Percentiles rank a stretch among this genome's conserved stretches.
phyloP scores from a whole-genome alignment of 2,797 vertebrate genomes.

The Eulemur albifrons region DNA sequence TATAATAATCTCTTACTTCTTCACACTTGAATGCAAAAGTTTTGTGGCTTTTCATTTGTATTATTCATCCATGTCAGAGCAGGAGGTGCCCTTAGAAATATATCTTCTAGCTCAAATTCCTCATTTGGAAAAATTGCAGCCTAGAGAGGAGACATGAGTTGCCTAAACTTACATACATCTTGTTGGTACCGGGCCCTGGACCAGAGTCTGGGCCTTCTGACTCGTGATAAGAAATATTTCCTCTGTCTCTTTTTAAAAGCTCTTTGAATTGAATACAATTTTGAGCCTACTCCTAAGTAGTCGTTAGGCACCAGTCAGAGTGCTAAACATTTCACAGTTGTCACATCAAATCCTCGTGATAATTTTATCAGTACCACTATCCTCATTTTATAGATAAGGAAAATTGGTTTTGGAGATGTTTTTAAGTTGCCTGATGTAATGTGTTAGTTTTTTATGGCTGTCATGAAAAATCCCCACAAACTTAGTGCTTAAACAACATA shows the following conservation, averaged over 20 bases:
- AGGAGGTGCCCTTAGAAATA: constrained; percentile 20
- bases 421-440: background rate
- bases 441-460: background rate
- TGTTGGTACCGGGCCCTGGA: background rate
- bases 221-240: background rate
- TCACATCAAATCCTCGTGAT: background rate
- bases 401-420: background rate
- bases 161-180: background rate
- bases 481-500: background rate
- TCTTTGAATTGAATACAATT: background rate
- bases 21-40: background rate
- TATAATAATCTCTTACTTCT: background rate
- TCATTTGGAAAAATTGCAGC: constrained; percentile 1
- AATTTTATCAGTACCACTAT: background rate
- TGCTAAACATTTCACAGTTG: background rate
- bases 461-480: background rate
- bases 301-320: background rate
- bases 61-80: constrained; percentile 1
- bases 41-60: constrained; percentile 54
- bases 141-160: background rate
- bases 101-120: constrained; percentile 5
- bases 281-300: background rate
- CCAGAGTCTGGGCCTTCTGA: background rate
- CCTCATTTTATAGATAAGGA: background rate
- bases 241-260: background rate